Percentiles rank a stretch among this genome's conserved stretches.
These are phyloP conservation scores for Sibirionetta formosa DNA, from an alignment of 2,797 vertebrate genomes.

Conservation along the genomic window DNA sequence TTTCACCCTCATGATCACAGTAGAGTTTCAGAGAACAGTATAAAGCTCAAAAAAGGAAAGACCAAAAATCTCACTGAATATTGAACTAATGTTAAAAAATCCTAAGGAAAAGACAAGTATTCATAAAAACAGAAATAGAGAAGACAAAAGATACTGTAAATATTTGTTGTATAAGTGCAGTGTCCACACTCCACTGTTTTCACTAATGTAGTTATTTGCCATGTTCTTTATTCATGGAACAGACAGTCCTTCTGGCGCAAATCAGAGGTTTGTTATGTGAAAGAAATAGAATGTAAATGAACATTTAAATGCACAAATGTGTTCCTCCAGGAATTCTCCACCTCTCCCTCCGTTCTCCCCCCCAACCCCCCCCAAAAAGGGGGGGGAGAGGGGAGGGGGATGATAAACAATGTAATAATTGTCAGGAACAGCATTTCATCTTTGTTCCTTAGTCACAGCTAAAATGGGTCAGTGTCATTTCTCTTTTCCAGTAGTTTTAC, in stretches of 20 bases:
- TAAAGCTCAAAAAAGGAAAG: neutral
- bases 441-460: conserved; percentile 38
- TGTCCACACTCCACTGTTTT: neutral
- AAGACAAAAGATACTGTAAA: neutral
- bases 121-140: neutral
- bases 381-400: too few relatives aligned
- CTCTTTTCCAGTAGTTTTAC: neutral
- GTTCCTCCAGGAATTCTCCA: conserved; percentile 16
- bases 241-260: neutral
- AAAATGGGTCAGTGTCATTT: conserved; percentile 50
- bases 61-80: neutral
- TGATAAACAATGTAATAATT: neutral
- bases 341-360: too few relatives aligned
- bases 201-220: neutral
- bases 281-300: neutral
- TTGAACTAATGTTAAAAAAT: neutral
- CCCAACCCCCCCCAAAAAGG: too few relatives aligned
- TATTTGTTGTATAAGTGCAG: neutral
- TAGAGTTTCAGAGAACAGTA: neutral
- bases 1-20: neutral
- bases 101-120: neutral
- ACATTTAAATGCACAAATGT: neutral
- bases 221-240: neutral
- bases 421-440: conserved; percentile 26
- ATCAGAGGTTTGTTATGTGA: neutral